phyloP scores from a whole-genome alignment of 53 echinoderm and acorn worm genomes.

The Henricia sp. region DNA sequence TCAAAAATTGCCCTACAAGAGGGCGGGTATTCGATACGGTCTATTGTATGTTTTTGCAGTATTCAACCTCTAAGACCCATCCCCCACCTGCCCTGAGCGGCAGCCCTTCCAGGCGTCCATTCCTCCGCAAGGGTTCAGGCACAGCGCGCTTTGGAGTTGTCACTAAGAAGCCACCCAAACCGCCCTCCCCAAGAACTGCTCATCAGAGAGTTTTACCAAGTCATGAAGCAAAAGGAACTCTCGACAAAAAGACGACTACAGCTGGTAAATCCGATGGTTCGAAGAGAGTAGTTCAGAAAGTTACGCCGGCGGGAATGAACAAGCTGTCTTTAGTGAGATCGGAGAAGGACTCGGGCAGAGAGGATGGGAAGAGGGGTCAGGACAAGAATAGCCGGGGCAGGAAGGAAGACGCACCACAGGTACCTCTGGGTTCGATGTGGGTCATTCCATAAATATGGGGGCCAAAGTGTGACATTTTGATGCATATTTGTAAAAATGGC shows the following conservation, averaged over 20 bases:
- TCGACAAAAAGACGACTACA: conserved; percentile 31
- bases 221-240: neutral
- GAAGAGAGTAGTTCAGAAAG: conserved; percentile 25
- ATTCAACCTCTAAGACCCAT: neutral
- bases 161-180: conserved; percentile 44
- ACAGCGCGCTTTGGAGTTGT: conserved; percentile 79
- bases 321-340: conserved; percentile 20
- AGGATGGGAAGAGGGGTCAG: conserved; percentile 10
- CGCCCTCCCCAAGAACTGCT: conserved; percentile 8
- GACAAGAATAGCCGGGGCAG: conserved; percentile 17
- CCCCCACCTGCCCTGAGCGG: conserved; percentile 19
- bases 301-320: neutral
- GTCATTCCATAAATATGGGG: too few relatives aligned
- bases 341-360: neutral
- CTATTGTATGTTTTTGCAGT: too few relatives aligned
- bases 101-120: conserved; percentile 51
- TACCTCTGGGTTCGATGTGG: too few relatives aligned
- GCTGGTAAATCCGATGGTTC: neutral
- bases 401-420: conserved; percentile 68
- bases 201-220: neutral
- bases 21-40: too few relatives aligned
- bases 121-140: conserved; percentile 87
- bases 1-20: too few relatives aligned
- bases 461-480: too few relatives aligned
- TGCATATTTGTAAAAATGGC: too few relatives aligned